Base-by-base conservation (phyloP, 2,888 invertebrate species). In the Blastobasis adustella region DNA sequence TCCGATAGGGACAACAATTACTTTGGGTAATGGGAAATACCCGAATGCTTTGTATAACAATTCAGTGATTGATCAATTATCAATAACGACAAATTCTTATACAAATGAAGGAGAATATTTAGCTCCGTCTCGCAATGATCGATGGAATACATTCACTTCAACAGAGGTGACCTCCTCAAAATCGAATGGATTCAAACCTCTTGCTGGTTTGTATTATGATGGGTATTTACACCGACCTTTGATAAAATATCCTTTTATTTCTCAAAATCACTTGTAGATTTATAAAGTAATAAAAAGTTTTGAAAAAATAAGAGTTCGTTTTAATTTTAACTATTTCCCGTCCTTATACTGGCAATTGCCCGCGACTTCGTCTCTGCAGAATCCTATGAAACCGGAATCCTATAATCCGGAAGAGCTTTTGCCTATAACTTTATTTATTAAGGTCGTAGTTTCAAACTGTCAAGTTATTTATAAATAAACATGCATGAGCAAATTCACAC, bases 191-290 rank as follows among this genome's bases (percentile, higher is more conserved):
- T 88, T 88, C 58, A 79, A 66, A 63, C 85, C 87, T 57, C 70
- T 87, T 47, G 80, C 86, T 37, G 86, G 87, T 46, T 77, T 87
- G 57, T 87, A 88, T 69, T 86, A 85, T 59, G 85, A 87, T 59
- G 84, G 87, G 51, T 86, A 71, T 73, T 70, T 86, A 49, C 78
- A 82, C 61, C 79, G 64, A 58, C 73, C 78, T 53, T 56, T 82
- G 50, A 74, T 72, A 55, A 76, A 70, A 63, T 58, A 62, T 37
- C 75, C 73, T 49, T 79, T 83, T 61, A 57, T 69, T 49, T 79
- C 78, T 0, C 59, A 65, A 44, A 67, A 71, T 56, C 65, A 66
- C 45, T 66, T 68, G 53, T 58, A 23, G 23, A 23, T 23, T 23
- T 3, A 3, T 23, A 3, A 23, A 23, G 23, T 23, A 23, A 23